Base-by-base conservation (phyloP, 2,888 invertebrate genomes). In the Microplitis manilae region DNA sequence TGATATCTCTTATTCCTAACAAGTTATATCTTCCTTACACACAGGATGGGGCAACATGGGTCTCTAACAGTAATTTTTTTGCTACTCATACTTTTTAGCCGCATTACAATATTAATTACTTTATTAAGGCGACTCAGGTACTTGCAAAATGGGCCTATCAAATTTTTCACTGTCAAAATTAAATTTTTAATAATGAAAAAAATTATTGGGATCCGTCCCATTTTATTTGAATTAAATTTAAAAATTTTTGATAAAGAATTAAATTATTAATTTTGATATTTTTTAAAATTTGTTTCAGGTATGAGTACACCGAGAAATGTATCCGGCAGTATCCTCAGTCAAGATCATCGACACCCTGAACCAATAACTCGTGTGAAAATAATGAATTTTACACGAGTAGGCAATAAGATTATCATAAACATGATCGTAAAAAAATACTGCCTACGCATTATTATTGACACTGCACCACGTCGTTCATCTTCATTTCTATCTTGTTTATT, bases 231-330 rank as follows among this genome's bases (percentile, higher is more conserved):
- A 4, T 30, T 30, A 30, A 2, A 30, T 30, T 30, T 30, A 30
- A 30, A 30, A 30, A 13, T 17, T 62, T 5, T 5, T 15, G 2
- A 2, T n/a, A 1, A 4, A 5, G n/a, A 13, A 7, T 15, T 62
- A 15, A 62, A 15, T 62, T 6, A 62, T 62, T n/a, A 62, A 20
- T 65, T 1, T 8, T 1, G 17, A 1, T n/a, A 68, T 60, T 68
- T 62, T 73, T 59, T n/a, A 7, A 70, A 79, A 72, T 77, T n/a
- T 84, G 83, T 86, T 86, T 5, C 83, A 86, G 87, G 85, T 86
- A 86, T 71, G 84, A 84, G 20, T 84, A 84, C 74, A 81, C 84
- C 65, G 84, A 84, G 73, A 79, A 76, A 77, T 77, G 68, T 74
- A 67, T 79, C 69, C 79, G 76, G 68, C 71, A 70, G 65, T 74